These are phyloP conservation scores for Myanophis thanlyinensis DNA, from an alignment of 2,113 vertebrate genomes.

Conservation along the genomic window DNA sequence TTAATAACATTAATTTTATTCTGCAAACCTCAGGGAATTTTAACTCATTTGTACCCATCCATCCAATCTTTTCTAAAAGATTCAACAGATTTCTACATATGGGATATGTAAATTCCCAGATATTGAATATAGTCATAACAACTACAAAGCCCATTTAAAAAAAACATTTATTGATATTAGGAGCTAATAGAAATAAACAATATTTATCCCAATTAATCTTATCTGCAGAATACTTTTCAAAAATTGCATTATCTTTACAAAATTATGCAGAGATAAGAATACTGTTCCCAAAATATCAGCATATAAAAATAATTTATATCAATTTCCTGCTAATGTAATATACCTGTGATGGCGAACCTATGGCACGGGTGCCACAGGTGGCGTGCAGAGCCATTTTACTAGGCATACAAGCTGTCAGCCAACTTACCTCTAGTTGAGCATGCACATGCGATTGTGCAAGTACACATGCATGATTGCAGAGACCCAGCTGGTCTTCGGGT, in stretches of 20 bases:
- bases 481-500: too few species aligned
- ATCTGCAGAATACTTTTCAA: not conserved
- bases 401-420: too few species aligned
- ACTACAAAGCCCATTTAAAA: not conserved
- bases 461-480: too few species aligned
- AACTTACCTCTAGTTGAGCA: too few species aligned
- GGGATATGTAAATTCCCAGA: not conserved
- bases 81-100: not conserved
- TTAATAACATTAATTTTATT: not conserved
- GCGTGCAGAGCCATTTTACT: too few species aligned
- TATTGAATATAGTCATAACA: not conserved
- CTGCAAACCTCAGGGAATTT: not conserved
- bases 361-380: too few species aligned
- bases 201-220: not conserved
- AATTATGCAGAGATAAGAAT: not conserved
- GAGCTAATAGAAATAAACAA: not conserved
- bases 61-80: not conserved
- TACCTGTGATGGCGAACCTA: too few species aligned
- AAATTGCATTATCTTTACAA: not conserved
- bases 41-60: not conserved
- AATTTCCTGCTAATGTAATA: not conserved
- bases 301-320: not conserved
- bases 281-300: not conserved
- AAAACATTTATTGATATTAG: not conserved
- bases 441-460: too few species aligned